Conservation (phyloP, 2,888 invertebrate species). For the Tetranychus piercei region DNA sequence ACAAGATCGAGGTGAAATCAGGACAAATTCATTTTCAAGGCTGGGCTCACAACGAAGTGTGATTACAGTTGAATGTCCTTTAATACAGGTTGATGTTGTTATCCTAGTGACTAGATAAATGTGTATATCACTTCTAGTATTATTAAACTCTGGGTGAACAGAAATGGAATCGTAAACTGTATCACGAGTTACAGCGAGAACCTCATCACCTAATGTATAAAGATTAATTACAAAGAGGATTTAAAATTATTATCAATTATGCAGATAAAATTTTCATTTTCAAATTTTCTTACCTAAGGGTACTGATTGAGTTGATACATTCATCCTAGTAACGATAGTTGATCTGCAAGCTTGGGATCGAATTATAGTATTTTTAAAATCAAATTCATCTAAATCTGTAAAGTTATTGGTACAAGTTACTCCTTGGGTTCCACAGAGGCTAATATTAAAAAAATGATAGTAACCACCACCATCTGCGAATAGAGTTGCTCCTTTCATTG, state of each 20-base stretch:
- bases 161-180: conserved; percentile 16
- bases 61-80: conserved; percentile 39
- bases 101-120: conserved; percentile 26
- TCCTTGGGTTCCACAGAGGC: conserved; percentile 35
- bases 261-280: background rate
- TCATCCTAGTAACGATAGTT: conserved; percentile 32
- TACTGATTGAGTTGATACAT: conserved; percentile 15
- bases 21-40: conserved; percentile 29
- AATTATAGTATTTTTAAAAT: background rate
- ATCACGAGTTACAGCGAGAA: conserved; percentile 15
- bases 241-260: background rate
- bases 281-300: conserved; percentile 15
- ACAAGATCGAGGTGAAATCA: conserved; percentile 36
- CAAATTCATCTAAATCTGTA: conserved; percentile 25
- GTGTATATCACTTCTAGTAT: conserved; percentile 13
- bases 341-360: conserved; percentile 32
- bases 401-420: conserved; percentile 37
- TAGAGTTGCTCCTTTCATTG: conserved; percentile 32
- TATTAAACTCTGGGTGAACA: conserved; percentile 18
- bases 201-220: conserved; percentile 17
- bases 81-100: conserved; percentile 37
- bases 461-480: conserved; percentile 39
- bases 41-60: conserved; percentile 39
- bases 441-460: conserved; percentile 39
- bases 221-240: background rate